Evolutionary conservation across 30 jellyfish, hydroid and myxozoan species (phyloP), one percentile per base, ranked within the genome.

Genomic region (Turritopsis dohrnii): DNA sequence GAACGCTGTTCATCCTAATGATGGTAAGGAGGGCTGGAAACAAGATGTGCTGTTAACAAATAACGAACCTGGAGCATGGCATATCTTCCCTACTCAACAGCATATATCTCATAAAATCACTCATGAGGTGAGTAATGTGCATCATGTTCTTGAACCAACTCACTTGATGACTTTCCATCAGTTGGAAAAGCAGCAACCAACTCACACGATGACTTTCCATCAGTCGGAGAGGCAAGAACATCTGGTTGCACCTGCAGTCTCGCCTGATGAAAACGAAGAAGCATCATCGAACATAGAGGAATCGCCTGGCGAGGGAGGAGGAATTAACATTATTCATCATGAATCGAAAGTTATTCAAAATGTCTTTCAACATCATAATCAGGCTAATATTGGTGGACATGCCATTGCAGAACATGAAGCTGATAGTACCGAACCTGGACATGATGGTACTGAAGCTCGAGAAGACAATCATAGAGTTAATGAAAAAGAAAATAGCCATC

Each of bases 171-270:
- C n/a, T n/a, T n/a, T n/a, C n/a, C n/a, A n/a, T n/a, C n/a, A n/a
- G n/a, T n/a, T n/a, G n/a, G n/a, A n/a, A n/a, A n/a, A n/a, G n/a
- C n/a, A n/a, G n/a, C n/a, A n/a, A n/a, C n/a, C n/a, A n/a, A n/a
- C 9, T 41, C 60, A 41, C 60, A 41, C 60, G 9, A 41, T 41
- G 60, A 5, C 13, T 41, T 3, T 41, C 60, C 60, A 41, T 41
- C 60, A 41, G 5, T 41, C 60, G 13, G 60, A 41, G 13, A 41
- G 60, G 60, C 60, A 41, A 13, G 60, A 41, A 41, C 60, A 41
- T 41, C 28, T 69, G 22, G 77, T 69, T 69, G 16, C 77, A n/a
- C 77, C 77, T 27, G 22, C 77, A 69, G 77, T 19, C 19, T 9
- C 19, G 23, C 77, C 28, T n/a, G 30, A n/a, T n/a, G n/a, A 23